A percentile compares a stretch with the other conserved stretches of the same genome.
Conservation (phyloP, 1,140 invertebrate species). For the Aradophagus sp. region DNA sequence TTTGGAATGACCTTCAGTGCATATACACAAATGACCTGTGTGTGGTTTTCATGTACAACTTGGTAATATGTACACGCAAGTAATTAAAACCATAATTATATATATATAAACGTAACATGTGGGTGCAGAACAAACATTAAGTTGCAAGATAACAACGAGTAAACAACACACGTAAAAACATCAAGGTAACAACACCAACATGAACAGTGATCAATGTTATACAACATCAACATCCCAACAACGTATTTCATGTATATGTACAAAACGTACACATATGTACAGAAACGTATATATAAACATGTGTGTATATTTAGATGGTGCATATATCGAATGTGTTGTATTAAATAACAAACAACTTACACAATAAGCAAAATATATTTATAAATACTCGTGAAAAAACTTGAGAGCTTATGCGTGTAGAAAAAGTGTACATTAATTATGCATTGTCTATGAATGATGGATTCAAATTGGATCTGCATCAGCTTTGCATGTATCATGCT, state of each 20-base stretch:
- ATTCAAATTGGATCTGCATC: no score
- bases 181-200: slow-evolving; percentile 73
- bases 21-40: slow-evolving; percentile 31
- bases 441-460: no score
- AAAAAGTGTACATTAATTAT: no score
- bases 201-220: slow-evolving; percentile 68
- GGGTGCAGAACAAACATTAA: slow-evolving; percentile 75
- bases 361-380: no score
- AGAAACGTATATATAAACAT: slow-evolving; percentile 36
- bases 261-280: slow-evolving; percentile 60
- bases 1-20: no score
- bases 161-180: slow-evolving; percentile 74
- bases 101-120: slow-evolving; percentile 43
- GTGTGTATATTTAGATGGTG: no score
- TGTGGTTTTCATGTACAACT: slow-evolving; percentile 30
- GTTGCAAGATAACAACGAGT: slow-evolving; percentile 74
- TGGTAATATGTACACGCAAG: slow-evolving; percentile 59
- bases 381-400: no score
- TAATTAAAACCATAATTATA: slow-evolving; percentile 8
- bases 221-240: slow-evolving; percentile 66
- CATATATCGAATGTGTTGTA: no score
- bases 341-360: no score
- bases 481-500: no score
- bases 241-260: slow-evolving; percentile 60
- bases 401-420: no score